Evolutionary conservation across 2,888 invertebrate species (phyloP), one percentile per base, ranked within the genome.

Genomic region (Toxonevra muliebris): DNA sequence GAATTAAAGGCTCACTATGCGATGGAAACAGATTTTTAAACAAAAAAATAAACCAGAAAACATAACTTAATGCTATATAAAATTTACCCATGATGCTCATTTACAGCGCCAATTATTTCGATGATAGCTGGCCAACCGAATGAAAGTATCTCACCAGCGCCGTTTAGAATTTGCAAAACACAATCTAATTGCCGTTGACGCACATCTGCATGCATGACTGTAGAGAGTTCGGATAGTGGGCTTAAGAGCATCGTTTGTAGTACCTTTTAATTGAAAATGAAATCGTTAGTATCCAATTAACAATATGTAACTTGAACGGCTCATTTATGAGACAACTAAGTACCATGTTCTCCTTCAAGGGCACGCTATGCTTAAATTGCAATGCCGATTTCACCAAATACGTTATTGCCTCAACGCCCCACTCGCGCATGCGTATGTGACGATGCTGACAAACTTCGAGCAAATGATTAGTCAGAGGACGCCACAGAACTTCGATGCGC

Each of bases 351-450:
- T 94, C 93, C 61, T 93, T 90, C 1, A 93, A 88, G 0, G 95
- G 94, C 70, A 93, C 89, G 12, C 90, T 90, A 82, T 95, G 94
- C 81, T 94, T 94, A 81, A 93, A 93, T 75, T 93, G 92, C 74
- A 98, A 88, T 2, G 97, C 96, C 0, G 95, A 93, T 83, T 94
- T 95, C 0, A 98, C 96, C 58, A 98, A 87, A 81, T 95, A 95
- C 0, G 98, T 97, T 64, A 98, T 91, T 0, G 97, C 97, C 85
- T 97, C 97, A 0, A 97, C 97, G 0, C 98, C 98, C 97, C 97
- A 98, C 84, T 97, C 97, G 48, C 98, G 87, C 95, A 98, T 95
- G 72, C 95, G 87, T 74, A 95, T 94, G 79, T 96, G 96, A 0
- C 97, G 95, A 86, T 97, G 97, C 82, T 96, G 95, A 80, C 97